A percentile compares a stretch with the other conserved stretches of the same genome.
Evolutionary conservation across 2,113 vertebrate species (phyloP).

Genomic region (Cettia cetti): DNA sequence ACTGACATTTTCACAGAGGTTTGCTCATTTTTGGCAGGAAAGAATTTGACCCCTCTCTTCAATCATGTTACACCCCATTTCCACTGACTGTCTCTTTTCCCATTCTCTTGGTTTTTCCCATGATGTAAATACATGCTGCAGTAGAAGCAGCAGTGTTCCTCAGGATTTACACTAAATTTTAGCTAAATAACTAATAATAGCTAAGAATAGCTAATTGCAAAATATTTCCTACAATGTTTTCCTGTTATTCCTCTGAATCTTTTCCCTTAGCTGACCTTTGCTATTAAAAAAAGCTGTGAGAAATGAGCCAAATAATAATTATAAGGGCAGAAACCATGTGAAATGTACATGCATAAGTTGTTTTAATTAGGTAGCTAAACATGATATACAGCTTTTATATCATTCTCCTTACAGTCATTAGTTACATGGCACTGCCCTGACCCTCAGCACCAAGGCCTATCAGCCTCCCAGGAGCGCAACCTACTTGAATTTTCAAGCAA

Average conservation of each 20-base stretch:
- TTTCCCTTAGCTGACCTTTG: not conserved
- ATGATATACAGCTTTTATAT: not conserved
- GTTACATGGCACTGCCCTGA: not conserved
- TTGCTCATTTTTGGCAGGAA: slow-evolving; percentile 23
- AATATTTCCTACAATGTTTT: not conserved
- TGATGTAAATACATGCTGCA: not conserved
- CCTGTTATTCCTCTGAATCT: not conserved
- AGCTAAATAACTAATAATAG: not conserved
- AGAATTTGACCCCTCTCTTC: slow-evolving; percentile 32
- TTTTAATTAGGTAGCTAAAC: not conserved
- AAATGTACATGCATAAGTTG: not conserved
- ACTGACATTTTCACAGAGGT: slow-evolving; percentile 39
- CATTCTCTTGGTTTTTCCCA: not conserved
- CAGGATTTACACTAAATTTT: not conserved
- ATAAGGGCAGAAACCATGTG: not conserved
- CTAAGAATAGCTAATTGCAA: not conserved
- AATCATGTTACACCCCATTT: slow-evolving; percentile 49
- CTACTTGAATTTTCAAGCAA: not conserved
- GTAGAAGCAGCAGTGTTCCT: not conserved
- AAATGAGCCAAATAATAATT: not conserved
- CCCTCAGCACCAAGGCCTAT: not conserved
- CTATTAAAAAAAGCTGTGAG: not conserved
- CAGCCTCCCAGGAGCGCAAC: not conserved
- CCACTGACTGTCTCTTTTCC: slow-evolving; percentile 15
- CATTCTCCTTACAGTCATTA: not conserved